Evolutionary conservation across 1,140 invertebrate genomes (phyloP).

Genomic region (Amyelois transitella): DNA sequence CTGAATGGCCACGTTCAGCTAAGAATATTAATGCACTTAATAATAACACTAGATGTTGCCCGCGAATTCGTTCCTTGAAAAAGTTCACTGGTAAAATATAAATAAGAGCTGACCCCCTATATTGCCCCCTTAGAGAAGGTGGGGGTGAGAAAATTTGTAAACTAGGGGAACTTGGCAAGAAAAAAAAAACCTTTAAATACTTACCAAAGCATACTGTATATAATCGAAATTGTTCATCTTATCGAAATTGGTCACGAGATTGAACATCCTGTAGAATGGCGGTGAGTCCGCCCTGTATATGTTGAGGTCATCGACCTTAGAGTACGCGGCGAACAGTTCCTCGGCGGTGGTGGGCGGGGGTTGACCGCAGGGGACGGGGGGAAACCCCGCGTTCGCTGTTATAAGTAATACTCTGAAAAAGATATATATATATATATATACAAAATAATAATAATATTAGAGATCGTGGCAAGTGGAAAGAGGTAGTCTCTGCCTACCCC

Average conservation of each 20-base stretch:
- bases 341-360: conserved; percentile 25
- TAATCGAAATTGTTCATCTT: conserved; percentile 77
- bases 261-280: conserved; percentile 73
- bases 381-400: conserved; percentile 39
- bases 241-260: conserved; percentile 77
- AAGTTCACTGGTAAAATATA: no score
- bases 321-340: conserved; percentile 41
- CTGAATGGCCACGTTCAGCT: no score
- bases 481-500: no score
- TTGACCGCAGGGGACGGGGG: conserved; percentile 14
- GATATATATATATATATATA: no score
- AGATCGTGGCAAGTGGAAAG: no score
- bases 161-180: no score
- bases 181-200: conserved; percentile 16
- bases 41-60: neutral
- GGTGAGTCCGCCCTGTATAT: conserved; percentile 40
- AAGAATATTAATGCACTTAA: no score
- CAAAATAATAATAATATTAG: no score
- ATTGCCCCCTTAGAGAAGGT: no score
- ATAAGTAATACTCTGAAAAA: conserved; percentile 45
- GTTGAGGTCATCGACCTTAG: conserved; percentile 35
- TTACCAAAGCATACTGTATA: conserved; percentile 80
- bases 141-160: no score
- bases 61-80: neutral
- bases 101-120: no score